A percentile compares a stretch with the other conserved stretches of the same genome.
Conservation (phyloP, 1,140 invertebrate species). For the Aphelenchoides besseyi region DNA sequence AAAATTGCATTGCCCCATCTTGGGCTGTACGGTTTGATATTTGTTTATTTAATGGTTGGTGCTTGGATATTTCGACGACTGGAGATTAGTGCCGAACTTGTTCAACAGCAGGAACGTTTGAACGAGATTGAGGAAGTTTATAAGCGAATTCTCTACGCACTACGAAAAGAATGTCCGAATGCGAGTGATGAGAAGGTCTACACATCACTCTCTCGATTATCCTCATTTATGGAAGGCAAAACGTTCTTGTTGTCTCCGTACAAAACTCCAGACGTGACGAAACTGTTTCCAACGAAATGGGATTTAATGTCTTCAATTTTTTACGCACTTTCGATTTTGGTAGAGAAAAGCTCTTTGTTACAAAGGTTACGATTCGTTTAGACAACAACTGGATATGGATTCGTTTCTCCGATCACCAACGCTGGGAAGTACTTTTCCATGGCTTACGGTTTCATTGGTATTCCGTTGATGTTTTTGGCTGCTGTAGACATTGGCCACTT, state of each 20-base stretch:
- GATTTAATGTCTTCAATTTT: constrained; percentile 52
- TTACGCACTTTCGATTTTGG: constrained; percentile 61
- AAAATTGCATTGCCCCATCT: constrained; percentile 67
- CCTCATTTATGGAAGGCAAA: constrained; percentile 49
- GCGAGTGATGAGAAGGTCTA: neutral
- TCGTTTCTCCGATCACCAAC: constrained; percentile 64
- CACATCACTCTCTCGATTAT: constrained; percentile 23
- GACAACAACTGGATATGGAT: constrained; percentile 66
- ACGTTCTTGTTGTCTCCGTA: constrained; percentile 39
- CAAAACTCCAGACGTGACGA: constrained; percentile 33
- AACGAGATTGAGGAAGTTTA: constrained; percentile 41
- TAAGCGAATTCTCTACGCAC: constrained; percentile 41
- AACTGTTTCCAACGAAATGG: constrained; percentile 51
- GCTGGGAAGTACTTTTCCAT: constrained; percentile 64
- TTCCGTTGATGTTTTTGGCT: constrained; percentile 65
- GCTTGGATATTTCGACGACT: constrained; percentile 65
- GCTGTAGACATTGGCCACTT: constrained; percentile 62
- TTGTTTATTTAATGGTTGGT: constrained; percentile 66
- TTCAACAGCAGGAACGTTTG: constrained; percentile 45
- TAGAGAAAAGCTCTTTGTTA: constrained; percentile 25
- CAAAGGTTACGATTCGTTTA: constrained; percentile 19
- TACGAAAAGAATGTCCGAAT: constrained; percentile 35
- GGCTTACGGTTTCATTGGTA: constrained; percentile 65
- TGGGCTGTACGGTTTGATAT: constrained; percentile 65
- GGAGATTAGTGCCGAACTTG: constrained; percentile 60